Evolutionary conservation across 2,113 vertebrate species (phyloP).

Genomic region (Dicrurus megarhynchus): DNA sequence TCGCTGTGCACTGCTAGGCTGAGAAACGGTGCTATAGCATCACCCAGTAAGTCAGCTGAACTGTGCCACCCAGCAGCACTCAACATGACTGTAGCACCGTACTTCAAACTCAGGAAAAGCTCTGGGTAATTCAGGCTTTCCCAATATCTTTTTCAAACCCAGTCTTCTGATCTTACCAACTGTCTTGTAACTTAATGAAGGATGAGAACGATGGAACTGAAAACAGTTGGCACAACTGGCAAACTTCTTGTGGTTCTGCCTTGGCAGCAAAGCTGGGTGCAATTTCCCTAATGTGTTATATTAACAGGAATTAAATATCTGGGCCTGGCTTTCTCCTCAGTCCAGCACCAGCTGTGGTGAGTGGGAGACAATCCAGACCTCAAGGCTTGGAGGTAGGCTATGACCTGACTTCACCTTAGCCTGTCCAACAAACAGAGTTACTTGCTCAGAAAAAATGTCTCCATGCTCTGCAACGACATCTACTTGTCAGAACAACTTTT

Average conservation of each 20-base stretch:
- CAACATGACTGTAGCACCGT: not conserved
- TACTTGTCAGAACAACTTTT: not conserved
- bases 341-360: not conserved
- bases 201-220: not conserved
- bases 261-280: not conserved
- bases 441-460: not conserved
- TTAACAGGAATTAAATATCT: not conserved
- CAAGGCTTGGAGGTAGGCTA: not conserved
- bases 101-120: not conserved
- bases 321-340: not conserved
- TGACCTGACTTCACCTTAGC: not conserved
- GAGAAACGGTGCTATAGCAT: not conserved
- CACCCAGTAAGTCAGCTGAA: not conserved
- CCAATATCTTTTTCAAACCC: not conserved
- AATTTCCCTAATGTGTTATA: not conserved
- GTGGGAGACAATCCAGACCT: not conserved
- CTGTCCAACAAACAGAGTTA: not conserved
- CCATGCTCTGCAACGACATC: not conserved
- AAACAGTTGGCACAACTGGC: not conserved
- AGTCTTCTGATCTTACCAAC: not conserved
- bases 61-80: fast-evolving
- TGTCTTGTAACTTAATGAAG: not conserved
- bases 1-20: not conserved
- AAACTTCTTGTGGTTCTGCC: not conserved
- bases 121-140: not conserved